Conservation (phyloP, 1,140 invertebrate genomes). For the Calliphora vicina region DNA sequence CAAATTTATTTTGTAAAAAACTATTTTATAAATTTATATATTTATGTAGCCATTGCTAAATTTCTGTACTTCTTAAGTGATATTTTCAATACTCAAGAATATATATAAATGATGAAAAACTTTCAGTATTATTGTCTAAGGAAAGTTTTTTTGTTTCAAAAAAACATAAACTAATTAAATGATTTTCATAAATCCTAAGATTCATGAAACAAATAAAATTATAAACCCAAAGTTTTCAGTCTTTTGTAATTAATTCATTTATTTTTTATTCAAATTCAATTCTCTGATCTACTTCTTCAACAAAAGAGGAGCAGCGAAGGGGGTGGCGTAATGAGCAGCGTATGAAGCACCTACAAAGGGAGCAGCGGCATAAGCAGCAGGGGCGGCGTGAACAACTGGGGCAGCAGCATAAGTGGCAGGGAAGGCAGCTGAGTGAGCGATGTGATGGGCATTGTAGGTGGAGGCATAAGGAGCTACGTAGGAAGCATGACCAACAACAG, state of each 20-base stretch:
- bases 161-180: too few species aligned
- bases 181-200: too few species aligned
- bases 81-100: too few species aligned
- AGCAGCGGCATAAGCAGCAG: conserved; percentile 49
- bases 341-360: conserved; percentile 47
- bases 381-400: neutral
- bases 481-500: conserved; percentile 60
- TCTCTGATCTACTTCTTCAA: neutral
- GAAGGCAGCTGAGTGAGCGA: conserved; percentile 57
- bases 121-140: too few species aligned
- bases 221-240: too few species aligned
- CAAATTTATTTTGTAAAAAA: too few species aligned
- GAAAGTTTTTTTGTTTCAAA: too few species aligned
- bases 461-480: conserved; percentile 66
- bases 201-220: too few species aligned
- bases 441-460: conserved; percentile 51
- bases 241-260: neutral
- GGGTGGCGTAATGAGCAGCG: conserved; percentile 46
- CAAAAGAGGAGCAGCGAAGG: conserved; percentile 46
- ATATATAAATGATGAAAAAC: too few species aligned
- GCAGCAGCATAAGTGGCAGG: conserved; percentile 43
- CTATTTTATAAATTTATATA: too few species aligned
- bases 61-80: too few species aligned
- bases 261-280: neutral
- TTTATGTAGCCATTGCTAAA: too few species aligned